A percentile compares a stretch with the other conserved stretches of the same genome.
These are phyloP conservation scores for Nettapus auritus DNA, from an alignment of 2,113 vertebrate species.

Conservation along the genomic window DNA sequence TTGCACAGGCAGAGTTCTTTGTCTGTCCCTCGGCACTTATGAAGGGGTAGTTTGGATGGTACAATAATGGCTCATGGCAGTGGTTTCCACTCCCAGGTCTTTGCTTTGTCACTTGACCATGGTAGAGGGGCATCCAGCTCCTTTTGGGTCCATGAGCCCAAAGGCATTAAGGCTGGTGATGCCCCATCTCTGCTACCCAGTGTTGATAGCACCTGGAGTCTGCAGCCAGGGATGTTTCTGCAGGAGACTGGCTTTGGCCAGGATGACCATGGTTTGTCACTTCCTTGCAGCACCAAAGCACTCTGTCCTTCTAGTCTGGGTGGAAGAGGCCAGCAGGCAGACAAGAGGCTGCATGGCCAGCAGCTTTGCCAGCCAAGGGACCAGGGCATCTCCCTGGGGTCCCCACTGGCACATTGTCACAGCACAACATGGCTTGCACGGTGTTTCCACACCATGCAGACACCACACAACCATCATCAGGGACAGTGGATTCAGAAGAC, in stretches of 20 bases:
- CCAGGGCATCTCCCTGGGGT: neutral
- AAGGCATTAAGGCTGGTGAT: neutral
- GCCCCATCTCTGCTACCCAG: neutral
- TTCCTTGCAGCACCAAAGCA: neutral
- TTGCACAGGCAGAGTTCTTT: neutral
- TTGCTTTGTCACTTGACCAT: neutral
- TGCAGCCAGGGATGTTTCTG: neutral
- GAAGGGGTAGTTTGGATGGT: neutral
- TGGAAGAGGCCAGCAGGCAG: neutral
- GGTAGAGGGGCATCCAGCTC: neutral
- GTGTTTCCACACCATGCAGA: rapidly evolving
- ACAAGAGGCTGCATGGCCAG: neutral
- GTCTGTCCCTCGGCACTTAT: neutral
- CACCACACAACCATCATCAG: neutral
- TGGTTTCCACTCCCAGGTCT: neutral
- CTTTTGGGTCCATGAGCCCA: neutral
- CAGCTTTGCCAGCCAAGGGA: neutral
- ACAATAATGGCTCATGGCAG: neutral
- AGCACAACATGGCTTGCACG: neutral
- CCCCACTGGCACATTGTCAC: neutral
- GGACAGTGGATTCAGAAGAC: neutral
- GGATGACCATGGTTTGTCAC: neutral
- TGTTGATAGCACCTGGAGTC: rapidly evolving
- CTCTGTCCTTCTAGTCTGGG: rapidly evolving
- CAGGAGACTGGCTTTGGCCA: neutral